A percentile compares a stretch with the other conserved stretches of the same genome.
These are phyloP conservation scores for Balaenoptera acutorostrata DNA, from an alignment of 2,113 vertebrate species.

Conservation along the genomic window DNA sequence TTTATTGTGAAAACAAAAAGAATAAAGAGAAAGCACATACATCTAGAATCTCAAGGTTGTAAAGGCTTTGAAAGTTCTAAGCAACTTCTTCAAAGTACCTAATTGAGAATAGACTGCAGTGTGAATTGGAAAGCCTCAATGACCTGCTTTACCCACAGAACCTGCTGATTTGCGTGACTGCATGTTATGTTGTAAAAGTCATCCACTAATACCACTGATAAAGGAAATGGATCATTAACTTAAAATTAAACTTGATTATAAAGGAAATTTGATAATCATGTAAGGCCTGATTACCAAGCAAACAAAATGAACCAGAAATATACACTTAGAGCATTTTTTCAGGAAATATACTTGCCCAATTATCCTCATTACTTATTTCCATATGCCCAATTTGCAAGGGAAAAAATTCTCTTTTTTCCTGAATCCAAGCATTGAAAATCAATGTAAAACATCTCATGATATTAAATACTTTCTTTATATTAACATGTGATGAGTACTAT, in stretches of 20 bases:
- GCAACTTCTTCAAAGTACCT: not conserved
- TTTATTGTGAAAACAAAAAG: not conserved
- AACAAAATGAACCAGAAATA: slow-evolving; percentile 32
- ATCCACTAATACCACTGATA: not conserved
- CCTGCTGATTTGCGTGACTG: not conserved
- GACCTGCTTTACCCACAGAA: not conserved
- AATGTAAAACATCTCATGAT: not conserved
- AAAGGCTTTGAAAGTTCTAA: not conserved
- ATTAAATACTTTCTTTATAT: not conserved
- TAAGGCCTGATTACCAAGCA: not conserved
- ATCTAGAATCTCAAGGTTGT: not conserved
- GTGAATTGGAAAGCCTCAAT: not conserved
- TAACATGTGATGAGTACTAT: not conserved
- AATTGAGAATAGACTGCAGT: not conserved
- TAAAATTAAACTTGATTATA: slow-evolving; percentile 26
- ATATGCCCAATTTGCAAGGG: not conserved
- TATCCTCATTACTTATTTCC: not conserved
- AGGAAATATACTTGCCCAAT: not conserved
- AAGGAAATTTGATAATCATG: not conserved
- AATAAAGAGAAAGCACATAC: not conserved
- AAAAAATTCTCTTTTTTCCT: not conserved
- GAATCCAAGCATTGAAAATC: slow-evolving; percentile 10
- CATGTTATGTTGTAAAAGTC: not conserved
- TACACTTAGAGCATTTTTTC: not conserved
- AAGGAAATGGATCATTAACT: slow-evolving; percentile 44